Base-by-base conservation (phyloP, 2,113 vertebrate genomes). In the Ancistrus triradiatus region DNA sequence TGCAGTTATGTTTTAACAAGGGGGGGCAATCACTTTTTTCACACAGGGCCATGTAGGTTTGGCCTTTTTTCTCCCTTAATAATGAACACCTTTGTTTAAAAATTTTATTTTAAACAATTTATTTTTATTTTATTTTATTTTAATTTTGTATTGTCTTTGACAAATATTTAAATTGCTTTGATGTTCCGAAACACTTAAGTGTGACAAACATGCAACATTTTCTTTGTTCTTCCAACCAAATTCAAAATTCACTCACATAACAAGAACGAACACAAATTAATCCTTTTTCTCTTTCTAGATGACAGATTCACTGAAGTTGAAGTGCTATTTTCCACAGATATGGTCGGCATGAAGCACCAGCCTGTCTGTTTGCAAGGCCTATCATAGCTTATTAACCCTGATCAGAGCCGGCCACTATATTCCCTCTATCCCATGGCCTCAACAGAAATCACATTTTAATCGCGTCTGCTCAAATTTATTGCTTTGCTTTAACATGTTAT, bases 381-480 rank as follows among this genome's bases (percentile, higher is more conserved):
- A 74, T 75, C 75, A 67, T 69, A 72, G 64, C 64, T 17, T 38
- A 74, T 78, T 75, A 73, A 75, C 74, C 76, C 53, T n/a, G 44
- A 44, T 66, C 68, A 73, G 18, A 60, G 56, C 28, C 60, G 40
- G 51, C 50, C 28, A 21, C 22, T 35, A 63, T 44, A 53, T 55
- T 47, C 22, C 46, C 47, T 21, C 44, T 46, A 51, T 46, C 63
- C 56, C 48, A 40, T 60, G 60, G 61, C 43, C 47, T 58, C 17
- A 17, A 27, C 58, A 61, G 49, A 70, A 75, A 70, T 71, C 38
- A 65, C 40, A 37, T 63, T 73, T 75, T 66, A 71, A 72, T 72
- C 67, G 49, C 73, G 74, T 72, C 75, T 66, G 55, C 60, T 78
- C 46, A 55, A 40, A 80, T 74, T 68, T 66, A 52, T 58, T 35